Conservation (phyloP, 2,113 vertebrate species). For the Pachyramphus minor region DNA sequence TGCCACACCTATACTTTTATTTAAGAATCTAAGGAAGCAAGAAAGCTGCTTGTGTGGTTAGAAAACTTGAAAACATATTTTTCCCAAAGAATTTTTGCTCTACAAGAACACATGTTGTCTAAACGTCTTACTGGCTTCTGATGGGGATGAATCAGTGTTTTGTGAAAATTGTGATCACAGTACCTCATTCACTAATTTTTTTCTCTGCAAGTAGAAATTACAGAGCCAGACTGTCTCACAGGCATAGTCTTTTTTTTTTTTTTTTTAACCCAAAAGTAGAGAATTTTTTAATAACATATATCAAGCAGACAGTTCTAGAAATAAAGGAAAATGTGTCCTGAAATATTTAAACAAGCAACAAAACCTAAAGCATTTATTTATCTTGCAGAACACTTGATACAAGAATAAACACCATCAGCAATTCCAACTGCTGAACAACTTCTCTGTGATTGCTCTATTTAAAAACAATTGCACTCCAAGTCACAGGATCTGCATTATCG, state of each 20-base stretch:
- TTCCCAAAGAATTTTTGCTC: neutral
- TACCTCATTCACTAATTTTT: neutral
- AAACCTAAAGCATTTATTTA: neutral
- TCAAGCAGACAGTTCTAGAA: neutral
- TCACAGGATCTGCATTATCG: neutral
- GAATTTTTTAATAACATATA: neutral
- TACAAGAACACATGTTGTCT: neutral
- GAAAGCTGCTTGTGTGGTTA: neutral
- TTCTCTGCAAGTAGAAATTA: neutral
- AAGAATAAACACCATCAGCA: neutral
- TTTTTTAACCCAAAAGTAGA: neutral
- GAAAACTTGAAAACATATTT: neutral
- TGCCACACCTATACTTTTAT: neutral
- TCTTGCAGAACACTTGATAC: neutral
- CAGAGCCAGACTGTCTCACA: neutral
- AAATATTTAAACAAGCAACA: accelerated
- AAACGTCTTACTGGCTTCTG: neutral
- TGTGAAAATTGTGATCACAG: neutral
- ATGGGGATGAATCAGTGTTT: neutral
- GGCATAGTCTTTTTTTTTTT: no score
- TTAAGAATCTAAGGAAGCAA: neutral
- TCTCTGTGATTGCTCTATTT: accelerated
- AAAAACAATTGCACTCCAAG: neutral
- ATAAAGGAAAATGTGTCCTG: neutral
- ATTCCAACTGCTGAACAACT: neutral